Evolutionary conservation across 2,888 invertebrate species (phyloP).

Genomic region (Apamea monoglypha): DNA sequence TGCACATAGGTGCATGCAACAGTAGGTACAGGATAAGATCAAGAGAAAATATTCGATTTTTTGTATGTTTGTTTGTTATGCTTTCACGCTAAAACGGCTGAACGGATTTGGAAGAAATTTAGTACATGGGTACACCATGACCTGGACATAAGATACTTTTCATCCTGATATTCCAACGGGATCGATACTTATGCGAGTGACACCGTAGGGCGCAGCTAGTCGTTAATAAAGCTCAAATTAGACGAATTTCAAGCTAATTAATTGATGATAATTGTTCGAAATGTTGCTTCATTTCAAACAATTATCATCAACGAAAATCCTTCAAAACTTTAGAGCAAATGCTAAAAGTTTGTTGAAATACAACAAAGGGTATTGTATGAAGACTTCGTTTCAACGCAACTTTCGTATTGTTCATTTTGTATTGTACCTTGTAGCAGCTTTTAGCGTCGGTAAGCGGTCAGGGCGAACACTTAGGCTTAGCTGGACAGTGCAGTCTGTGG

Average conservation of each 20-base stretch:
- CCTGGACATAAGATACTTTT: not conserved
- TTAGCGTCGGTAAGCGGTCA: slow-evolving; percentile 17
- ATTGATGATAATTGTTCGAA: too few relatives aligned
- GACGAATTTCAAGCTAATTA: slow-evolving; percentile 8
- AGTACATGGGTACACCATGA: not conserved
- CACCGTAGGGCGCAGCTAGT: not conserved
- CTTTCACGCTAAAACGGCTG: not conserved
- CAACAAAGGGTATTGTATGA: slow-evolving; percentile 33
- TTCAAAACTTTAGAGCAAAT: slow-evolving; percentile 24
- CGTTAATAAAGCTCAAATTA: not conserved
- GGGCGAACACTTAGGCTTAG: slow-evolving; percentile 9
- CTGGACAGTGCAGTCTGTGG: not conserved
- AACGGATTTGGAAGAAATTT: not conserved
- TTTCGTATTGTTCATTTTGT: slow-evolving; percentile 32
- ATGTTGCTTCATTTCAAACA: slow-evolving; percentile 6
- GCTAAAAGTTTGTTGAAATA: slow-evolving; percentile 16
- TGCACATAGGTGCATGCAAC: too few relatives aligned
- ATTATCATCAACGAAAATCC: slow-evolving; percentile 13
- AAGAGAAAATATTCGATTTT: not conserved
- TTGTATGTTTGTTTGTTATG: not conserved
- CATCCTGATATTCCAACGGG: not conserved
- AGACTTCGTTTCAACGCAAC: slow-evolving; percentile 15
- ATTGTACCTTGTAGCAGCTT: slow-evolving; percentile 17
- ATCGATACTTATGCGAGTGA: not conserved
- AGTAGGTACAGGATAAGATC: too few relatives aligned